Evolutionary conservation across 2,888 invertebrate species (phyloP), one percentile per base, ranked within the genome.

Genomic region (Melitaea athalia): DNA sequence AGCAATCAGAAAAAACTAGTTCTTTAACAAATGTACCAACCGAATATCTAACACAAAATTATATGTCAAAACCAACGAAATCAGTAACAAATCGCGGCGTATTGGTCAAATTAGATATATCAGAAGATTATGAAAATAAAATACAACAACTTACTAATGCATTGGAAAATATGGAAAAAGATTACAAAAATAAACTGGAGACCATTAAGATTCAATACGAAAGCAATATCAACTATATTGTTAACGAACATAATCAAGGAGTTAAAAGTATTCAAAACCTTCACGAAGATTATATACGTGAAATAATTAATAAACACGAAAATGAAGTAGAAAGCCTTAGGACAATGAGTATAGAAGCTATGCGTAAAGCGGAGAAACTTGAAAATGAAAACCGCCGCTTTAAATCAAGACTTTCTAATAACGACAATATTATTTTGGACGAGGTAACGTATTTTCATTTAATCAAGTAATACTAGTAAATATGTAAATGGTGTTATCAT

Each of bases 141-240:
- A 87, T 92, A 65, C 74, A 76, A 57, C 69, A 75, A 69, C 77
- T 91, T 49, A 85, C 84, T n/a, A 82, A 79, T 60, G 76, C 84
- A 17, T 77, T 92, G 64, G 83, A 85, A 77, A 84, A 79, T 64
- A 80, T 85, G 57, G 87, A 92, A 77, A 86, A 78, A 70, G 85
- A 89, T 74, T 88, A 87, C 65, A 88, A 87, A 72, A 87, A 84
- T 71, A 91, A 87, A 81, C 82, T 91, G 43, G 86, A 90, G 59
- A 87, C 87, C 5, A 83, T 94, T 53, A 94, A 94, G 83, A 75
- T 83, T 15, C 94, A 94, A 76, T 94, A 94, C 73, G 94, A 94
- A 47, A 86, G 81, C 73, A 93, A 94, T 63, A 89, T 94, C 59
- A 92, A 92, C 75, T 91, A 85, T 70, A 87, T 94, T 65, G 84